These are phyloP conservation scores for Fopius arisanus DNA, from an alignment of 1,140 invertebrate genomes.

Conservation along the genomic window DNA sequence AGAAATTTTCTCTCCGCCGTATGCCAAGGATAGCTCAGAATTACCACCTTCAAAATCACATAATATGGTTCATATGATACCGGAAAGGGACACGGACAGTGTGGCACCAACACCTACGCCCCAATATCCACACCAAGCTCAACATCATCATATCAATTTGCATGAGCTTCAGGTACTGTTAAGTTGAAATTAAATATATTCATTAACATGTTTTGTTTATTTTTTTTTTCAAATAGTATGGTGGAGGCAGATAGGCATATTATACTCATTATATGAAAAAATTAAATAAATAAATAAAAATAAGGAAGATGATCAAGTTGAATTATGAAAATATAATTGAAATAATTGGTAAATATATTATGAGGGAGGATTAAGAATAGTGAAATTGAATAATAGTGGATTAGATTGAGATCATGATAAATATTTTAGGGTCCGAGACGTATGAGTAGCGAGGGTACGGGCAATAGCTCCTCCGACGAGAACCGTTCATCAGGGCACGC, in stretches of 20 bases:
- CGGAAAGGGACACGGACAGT: conserved; percentile 69
- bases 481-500: conserved; percentile 88
- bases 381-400: no score
- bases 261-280: no score
- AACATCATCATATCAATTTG: conserved; percentile 70
- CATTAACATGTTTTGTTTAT: neutral
- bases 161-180: conserved; percentile 73
- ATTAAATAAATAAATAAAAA: no score
- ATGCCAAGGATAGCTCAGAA: conserved; percentile 57
- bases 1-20: conserved; percentile 59
- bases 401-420: conserved; percentile 19
- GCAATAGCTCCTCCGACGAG: conserved; percentile 86
- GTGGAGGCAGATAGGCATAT: no score
- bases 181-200: conserved; percentile 66
- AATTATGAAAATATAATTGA: no score
- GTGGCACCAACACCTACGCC: conserved; percentile 57
- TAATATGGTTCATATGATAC: conserved; percentile 67
- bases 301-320: no score
- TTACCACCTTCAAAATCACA: conserved; percentile 56
- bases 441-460: conserved; percentile 74
- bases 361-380: no score
- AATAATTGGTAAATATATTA: no score
- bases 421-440: conserved; percentile 72
- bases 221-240: neutral
- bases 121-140: conserved; percentile 60